Evolutionary conservation across 2,888 invertebrate species (phyloP).

Genomic region (Drosophila rubida): DNA sequence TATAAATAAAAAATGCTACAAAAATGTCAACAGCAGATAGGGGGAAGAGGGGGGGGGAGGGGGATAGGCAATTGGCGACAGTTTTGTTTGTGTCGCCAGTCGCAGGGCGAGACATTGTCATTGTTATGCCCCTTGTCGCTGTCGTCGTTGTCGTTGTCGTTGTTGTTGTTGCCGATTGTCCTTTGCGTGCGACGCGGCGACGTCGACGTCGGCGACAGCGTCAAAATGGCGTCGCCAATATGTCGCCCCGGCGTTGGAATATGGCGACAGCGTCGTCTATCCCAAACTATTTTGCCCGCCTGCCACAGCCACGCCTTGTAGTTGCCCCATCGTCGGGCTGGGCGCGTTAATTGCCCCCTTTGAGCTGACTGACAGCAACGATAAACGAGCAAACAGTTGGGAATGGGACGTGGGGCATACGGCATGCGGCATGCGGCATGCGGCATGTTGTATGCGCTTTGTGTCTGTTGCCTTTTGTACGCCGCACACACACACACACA

Average conservation of each 20-base stretch:
- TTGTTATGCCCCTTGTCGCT: slow-evolving; percentile 23
- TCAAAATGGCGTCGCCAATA: slow-evolving; percentile 82
- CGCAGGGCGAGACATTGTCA: slow-evolving; percentile 29
- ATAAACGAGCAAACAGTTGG: slow-evolving; percentile 78
- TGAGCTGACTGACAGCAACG: slow-evolving; percentile 77
- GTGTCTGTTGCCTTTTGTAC: slow-evolving; percentile 33
- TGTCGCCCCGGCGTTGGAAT: slow-evolving; percentile 77
- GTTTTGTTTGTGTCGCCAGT: slow-evolving; percentile 56
- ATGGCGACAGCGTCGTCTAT: slow-evolving; percentile 64
- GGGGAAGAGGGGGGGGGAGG: neutral
- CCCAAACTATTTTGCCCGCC: slow-evolving; percentile 42
- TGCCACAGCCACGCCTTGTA: slow-evolving; percentile 32
- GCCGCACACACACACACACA: slow-evolving; percentile 20
- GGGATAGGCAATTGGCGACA: slow-evolving; percentile 50
- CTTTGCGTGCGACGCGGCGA: slow-evolving; percentile 64
- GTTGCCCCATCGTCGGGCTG: slow-evolving; percentile 38
- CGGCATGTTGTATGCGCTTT: slow-evolving; percentile 30
- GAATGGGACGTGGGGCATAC: slow-evolving; percentile 14
- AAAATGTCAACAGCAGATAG: slow-evolving; percentile 16
- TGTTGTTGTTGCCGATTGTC: slow-evolving; percentile 54
- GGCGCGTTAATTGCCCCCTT: slow-evolving; percentile 78
- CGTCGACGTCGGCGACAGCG: slow-evolving; percentile 65
- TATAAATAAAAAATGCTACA: slow-evolving; percentile 19
- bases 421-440: slow-evolving; percentile 17
- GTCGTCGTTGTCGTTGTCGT: slow-evolving; percentile 35